Percentiles rank a stretch among this genome's conserved stretches.
Evolutionary conservation across 2,888 invertebrate genomes (phyloP).

Genomic region (Lottia gigantea): DNA sequence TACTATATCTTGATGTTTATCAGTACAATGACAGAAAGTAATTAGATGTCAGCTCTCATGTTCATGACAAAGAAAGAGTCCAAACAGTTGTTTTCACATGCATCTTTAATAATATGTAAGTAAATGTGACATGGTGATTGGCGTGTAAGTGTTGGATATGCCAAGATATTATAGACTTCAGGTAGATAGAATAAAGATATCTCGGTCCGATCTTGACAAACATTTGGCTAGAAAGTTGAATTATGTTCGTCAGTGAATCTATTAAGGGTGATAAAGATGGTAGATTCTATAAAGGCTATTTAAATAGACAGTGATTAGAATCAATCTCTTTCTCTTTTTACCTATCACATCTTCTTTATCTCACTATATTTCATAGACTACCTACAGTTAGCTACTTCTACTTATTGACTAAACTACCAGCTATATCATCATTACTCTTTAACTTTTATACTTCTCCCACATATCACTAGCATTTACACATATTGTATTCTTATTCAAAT

Average conservation of each 20-base stretch:
- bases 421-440: too few species aligned
- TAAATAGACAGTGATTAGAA: slow-evolving; percentile 2
- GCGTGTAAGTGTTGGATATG: not conserved
- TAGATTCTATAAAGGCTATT: not conserved
- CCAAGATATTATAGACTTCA: not conserved
- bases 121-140: not conserved
- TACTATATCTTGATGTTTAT: not conserved
- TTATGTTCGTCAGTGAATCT: not conserved
- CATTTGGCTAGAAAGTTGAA: slow-evolving; percentile 1
- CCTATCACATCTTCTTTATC: not conserved
- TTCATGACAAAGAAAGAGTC: not conserved
- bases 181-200: too few species aligned
- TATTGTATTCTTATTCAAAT: too few species aligned
- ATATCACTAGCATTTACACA: too few species aligned
- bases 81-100: slow-evolving; percentile 4
- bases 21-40: not conserved
- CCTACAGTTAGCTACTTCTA: too few species aligned
- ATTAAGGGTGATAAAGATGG: not conserved
- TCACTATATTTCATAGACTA: not conserved
- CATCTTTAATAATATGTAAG: not conserved
- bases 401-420: too few species aligned
- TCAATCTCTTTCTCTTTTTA: not conserved
- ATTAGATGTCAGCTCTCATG: slow-evolving; percentile 2
- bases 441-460: too few species aligned
- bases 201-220: not conserved